Conservation (phyloP, 2,797 vertebrate genomes). For the Tadarida brasiliensis region DNA sequence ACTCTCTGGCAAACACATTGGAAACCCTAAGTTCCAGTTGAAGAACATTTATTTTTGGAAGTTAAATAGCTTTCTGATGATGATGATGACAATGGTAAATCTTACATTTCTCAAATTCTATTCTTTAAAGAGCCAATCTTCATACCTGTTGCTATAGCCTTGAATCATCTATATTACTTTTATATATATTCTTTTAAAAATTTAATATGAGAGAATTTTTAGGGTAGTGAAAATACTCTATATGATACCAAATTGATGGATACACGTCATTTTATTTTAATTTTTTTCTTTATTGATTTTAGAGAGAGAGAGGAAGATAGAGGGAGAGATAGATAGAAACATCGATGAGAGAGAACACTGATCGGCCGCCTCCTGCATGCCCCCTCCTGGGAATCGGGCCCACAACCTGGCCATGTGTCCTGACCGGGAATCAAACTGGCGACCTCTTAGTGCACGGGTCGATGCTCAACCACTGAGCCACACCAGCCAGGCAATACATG, state of each 20-base stretch:
- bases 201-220: not conserved
- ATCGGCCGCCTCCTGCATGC: no score
- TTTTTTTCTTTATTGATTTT: no score
- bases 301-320: no score
- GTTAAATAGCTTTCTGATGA: not conserved
- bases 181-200: not conserved
- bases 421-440: no score
- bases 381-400: no score
- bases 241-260: not conserved
- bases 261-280: not conserved
- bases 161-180: not conserved
- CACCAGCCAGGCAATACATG: no score
- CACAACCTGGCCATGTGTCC: no score
- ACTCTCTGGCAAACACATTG: not conserved
- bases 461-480: no score
- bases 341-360: no score
- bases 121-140: not conserved
- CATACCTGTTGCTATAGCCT: not conserved
- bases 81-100: not conserved
- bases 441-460: no score
- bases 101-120: slow-evolving; percentile 2
- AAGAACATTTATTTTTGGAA: not conserved
- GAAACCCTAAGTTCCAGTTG: not conserved
- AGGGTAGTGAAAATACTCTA: not conserved
- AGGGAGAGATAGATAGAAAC: no score